Evolutionary conservation across 2,888 invertebrate species (phyloP), one percentile per base, ranked within the genome.

Genomic region (Candidula unifasciata): DNA sequence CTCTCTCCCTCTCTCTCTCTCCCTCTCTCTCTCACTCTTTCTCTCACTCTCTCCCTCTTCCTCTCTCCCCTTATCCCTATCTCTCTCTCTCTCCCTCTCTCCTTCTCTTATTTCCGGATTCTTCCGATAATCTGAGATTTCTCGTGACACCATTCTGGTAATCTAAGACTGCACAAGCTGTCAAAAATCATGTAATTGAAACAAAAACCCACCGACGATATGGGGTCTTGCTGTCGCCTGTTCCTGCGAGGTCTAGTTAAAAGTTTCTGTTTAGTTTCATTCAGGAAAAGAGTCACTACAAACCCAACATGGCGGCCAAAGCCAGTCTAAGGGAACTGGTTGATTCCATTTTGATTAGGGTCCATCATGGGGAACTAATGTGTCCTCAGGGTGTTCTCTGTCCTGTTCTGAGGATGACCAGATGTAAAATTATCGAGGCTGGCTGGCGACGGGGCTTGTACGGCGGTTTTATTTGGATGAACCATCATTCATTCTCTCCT

Each of bases 301-400:
- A 79, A 79, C 68, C 68, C 68, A 79, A 79, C 66, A 37, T 79
- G 68, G 68, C 79, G 66, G 37, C 35, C 66, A 79, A 66, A 44
- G 52, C 30, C 44, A 44, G 27, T 16, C 52, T 66, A 37, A 52
- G 64, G 68, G 79, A 37, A 68, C 68, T 52, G 66, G 79, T 79
- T 79, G 79, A 79, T 79, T 79, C 68, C 66, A 68, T 37, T 79
- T 79, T 79, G 79, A 79, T 79, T 79, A 79, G 52, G 52, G 44
- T 18, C 52, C 44, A 27, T 79, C 57, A 37, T 10, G 27, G 79
- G 1, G 44, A 79, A 44, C 79, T 37, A 79, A 79, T 79, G 79
- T 60, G 79, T 64, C 79, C 79, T 27, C 37, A 24, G 79, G 44
- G 79, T 64, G 10, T n/a, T 64, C 44, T 66, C 79, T 27, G 44